These are phyloP conservation scores for Eustalomyia histrio DNA, from an alignment of 2,888 invertebrate genomes.

Conservation along the genomic window DNA sequence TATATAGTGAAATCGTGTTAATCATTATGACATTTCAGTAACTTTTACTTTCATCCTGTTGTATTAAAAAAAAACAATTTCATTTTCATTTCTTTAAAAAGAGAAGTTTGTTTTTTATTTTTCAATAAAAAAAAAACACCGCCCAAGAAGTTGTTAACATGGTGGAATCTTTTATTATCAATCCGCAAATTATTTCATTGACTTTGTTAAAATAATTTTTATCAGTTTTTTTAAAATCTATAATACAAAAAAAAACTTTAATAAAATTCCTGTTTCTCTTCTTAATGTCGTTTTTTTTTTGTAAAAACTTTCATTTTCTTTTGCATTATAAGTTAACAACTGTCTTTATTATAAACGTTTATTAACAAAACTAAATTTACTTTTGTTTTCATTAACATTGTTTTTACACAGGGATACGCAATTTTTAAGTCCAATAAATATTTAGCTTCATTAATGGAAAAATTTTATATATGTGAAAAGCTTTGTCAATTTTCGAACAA, in stretches of 20 bases:
- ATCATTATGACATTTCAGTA: slow-evolving; percentile 61
- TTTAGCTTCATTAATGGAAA: too few species aligned
- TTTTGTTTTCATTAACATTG: slow-evolving; percentile 49
- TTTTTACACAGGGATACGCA: slow-evolving; percentile 1
- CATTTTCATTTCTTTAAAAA: slow-evolving; percentile 17
- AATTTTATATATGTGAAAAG: too few species aligned
- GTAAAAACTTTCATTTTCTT: slow-evolving; percentile 57
- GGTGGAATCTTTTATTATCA: slow-evolving; percentile 2
- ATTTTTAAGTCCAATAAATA: background rate
- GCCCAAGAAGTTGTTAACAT: slow-evolving; percentile 51
- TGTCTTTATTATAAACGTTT: slow-evolving; percentile 16
- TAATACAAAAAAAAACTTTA: slow-evolving; percentile 43
- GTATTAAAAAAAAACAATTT: slow-evolving; percentile 12
- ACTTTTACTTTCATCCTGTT: slow-evolving; percentile 60
- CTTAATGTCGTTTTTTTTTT: slow-evolving; percentile 9
- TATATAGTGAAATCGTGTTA: slow-evolving; percentile 59
- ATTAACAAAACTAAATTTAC: slow-evolving; percentile 28
- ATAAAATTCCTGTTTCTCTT: slow-evolving; percentile 59
- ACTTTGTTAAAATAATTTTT: slow-evolving; percentile 36
- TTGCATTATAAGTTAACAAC: slow-evolving; percentile 26
- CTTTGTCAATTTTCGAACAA: too few species aligned
- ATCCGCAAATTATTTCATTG: slow-evolving; percentile 25
- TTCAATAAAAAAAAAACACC: slow-evolving; percentile 27
- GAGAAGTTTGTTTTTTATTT: slow-evolving; percentile 25
- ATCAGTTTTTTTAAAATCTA: slow-evolving; percentile 51